phyloP scores from a whole-genome alignment of 2,888 invertebrate species.

The Pharmacophagus antenor region DNA sequence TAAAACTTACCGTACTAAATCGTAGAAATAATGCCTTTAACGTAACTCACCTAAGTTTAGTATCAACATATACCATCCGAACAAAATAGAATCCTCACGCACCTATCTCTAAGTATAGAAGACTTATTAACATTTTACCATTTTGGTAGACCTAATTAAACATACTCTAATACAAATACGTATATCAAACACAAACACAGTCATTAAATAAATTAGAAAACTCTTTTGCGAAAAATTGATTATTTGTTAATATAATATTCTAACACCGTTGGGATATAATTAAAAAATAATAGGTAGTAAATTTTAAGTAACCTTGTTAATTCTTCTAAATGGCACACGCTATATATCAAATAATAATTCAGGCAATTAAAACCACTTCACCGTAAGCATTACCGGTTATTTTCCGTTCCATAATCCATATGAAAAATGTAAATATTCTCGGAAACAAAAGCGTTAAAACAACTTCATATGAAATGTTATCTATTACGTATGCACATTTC shows the following conservation, averaged over 20 bases:
- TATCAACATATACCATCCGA: conserved; percentile 22
- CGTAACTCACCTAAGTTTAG: conserved; percentile 14
- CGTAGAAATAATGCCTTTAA: conserved; percentile 8
- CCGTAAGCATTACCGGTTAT: conserved; percentile 54
- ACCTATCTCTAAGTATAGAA: conserved; percentile 15
- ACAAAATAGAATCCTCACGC: conserved; percentile 11
- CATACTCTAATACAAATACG: conserved; percentile 32
- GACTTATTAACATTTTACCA: conserved; percentile 17
- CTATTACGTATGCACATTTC: conserved; percentile 66
- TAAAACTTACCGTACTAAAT: conserved; percentile 16
- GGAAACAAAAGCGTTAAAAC: conserved; percentile 69
- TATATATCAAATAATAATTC: conserved; percentile 46
- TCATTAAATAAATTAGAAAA: too few species aligned
- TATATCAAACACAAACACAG: too few species aligned
- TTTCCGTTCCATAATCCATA: conserved; percentile 54
- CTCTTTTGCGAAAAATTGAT: too few species aligned
- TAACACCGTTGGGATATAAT: too few species aligned
- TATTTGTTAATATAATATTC: too few species aligned
- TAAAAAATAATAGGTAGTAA: too few species aligned
- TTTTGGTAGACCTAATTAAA: conserved; percentile 15
- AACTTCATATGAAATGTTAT: conserved; percentile 66
- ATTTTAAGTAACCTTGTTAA: too few species aligned
- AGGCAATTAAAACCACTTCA: conserved; percentile 57
- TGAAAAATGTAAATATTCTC: conserved; percentile 69
- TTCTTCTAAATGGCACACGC: too few species aligned